Evolutionary conservation across 1,140 invertebrate species (phyloP), one percentile per base, ranked within the genome.

Genomic region (Pseudomyrmex concolor): DNA sequence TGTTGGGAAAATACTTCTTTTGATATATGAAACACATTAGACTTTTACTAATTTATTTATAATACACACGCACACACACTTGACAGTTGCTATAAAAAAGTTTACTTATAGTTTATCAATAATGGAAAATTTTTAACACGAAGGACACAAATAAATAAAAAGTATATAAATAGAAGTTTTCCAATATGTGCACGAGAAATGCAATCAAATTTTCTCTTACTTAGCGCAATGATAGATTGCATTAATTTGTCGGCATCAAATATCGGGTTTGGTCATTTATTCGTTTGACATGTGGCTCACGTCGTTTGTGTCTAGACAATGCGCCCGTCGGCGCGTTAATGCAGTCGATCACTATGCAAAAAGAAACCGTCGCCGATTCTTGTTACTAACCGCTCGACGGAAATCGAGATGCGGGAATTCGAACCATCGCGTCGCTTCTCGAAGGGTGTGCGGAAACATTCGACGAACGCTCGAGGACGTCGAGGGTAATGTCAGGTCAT

Each of bases 401-500:
- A 83, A 87, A 87, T 87, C 85, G 85, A 86, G 86, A 87, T 66
- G 81, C 73, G 67, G 66, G 68, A 66, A 63, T 70, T 84, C 85
- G 82, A 74, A 84, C 85, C 68, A 86, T 59, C 86, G 77, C 82
- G 51, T 50, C 19, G 68, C 82, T 63, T 87, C 45, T 63, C 60
- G 51, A 64, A 84, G 82, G 86, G 86, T 84, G 73, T 84, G 84
- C 81, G 85, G 82, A 87, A 84, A 83, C 64, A 87, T 83, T 88
- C 77, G 83, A 88, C 67, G 57, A 88, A 72, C 83, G 70, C 67
- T 88, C 67, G 87, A 88, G 82, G 64, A 73, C 71, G 68, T 88
- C 67, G 67, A 88, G 83, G 67, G 77, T 88, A 77, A 80, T 81
- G 83, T 87, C 86, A 83, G 77, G 86, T 83, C 85, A 80, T 86